Percentiles rank a stretch among this genome's conserved stretches.
Conservation (phyloP, 2,888 invertebrate species). For the Hirtodrosophila histrioides region DNA sequence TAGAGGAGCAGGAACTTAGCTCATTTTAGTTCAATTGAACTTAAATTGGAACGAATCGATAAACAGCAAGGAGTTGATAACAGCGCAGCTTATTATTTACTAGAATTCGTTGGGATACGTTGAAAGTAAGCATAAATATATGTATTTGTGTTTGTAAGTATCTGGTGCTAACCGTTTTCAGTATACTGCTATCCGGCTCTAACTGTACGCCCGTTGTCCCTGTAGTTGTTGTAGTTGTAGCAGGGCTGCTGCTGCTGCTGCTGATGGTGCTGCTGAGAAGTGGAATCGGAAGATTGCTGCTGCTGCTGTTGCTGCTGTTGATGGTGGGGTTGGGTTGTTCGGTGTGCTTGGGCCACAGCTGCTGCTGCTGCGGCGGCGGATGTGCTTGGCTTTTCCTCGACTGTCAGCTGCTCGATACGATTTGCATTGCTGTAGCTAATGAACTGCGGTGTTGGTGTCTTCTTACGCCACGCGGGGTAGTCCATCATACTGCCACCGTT, state of each 20-base stretch:
- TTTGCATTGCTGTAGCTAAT: constrained; percentile 90
- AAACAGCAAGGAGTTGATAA: too few species aligned
- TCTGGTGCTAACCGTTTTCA: constrained; percentile 56
- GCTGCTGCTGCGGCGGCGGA: constrained; percentile 64
- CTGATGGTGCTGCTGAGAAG: neutral
- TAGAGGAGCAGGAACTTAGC: too few species aligned
- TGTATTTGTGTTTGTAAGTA: neutral
- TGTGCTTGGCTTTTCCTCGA: constrained; percentile 78
- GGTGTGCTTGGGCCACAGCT: constrained; percentile 47
- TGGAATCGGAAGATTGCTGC: constrained; percentile 25
- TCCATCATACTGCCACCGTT: constrained; percentile 95
- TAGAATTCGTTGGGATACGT: too few species aligned
- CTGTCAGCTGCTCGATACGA: constrained; percentile 87
- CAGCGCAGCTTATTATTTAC: too few species aligned
- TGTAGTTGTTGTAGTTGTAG: constrained; percentile 39
- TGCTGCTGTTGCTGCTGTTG: constrained; percentile 32
- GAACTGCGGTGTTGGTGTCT: constrained; percentile 90
- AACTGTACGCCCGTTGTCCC: constrained; percentile 45
- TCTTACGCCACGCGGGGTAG: constrained; percentile 92
- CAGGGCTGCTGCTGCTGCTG: constrained; percentile 10
- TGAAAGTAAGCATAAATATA: neutral
- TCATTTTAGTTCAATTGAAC: too few species aligned
- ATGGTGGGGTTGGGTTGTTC: constrained; percentile 31
- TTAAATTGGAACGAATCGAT: too few species aligned
- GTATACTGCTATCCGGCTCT: constrained; percentile 53